Conservation (phyloP, 1,140 invertebrate species). For the Coptotermes formosanus region DNA sequence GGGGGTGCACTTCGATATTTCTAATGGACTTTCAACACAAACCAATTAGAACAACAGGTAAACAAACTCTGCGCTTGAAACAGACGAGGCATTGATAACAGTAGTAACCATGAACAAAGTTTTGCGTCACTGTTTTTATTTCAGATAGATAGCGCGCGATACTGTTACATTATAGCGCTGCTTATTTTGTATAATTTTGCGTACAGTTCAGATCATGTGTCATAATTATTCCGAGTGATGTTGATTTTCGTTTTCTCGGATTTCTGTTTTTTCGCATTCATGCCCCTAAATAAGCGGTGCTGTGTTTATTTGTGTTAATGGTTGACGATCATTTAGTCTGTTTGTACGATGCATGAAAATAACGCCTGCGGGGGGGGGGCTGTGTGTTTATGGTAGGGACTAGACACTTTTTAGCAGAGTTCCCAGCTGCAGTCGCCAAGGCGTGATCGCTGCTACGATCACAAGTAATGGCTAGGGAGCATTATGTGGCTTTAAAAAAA, state of each 20-base stretch:
- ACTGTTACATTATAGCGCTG: neutral
- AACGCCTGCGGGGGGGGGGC: too few species aligned
- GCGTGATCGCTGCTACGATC: too few species aligned
- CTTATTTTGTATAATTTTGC: neutral
- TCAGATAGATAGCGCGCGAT: neutral
- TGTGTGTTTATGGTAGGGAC: too few species aligned
- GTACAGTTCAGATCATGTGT: neutral
- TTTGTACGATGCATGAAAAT: too few species aligned
- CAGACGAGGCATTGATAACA: neutral
- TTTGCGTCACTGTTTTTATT: neutral
- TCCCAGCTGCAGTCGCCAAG: too few species aligned
- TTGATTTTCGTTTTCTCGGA: neutral
- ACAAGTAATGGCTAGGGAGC: too few species aligned
- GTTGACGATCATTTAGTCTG: too few species aligned
- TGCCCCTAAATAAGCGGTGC: too few species aligned
- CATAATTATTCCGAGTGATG: neutral
- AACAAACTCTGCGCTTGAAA: neutral
- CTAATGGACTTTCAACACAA: neutral
- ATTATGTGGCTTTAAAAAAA: too few species aligned
- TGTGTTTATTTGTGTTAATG: too few species aligned
- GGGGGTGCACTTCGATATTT: neutral
- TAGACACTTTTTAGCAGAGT: too few species aligned
- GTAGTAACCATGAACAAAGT: neutral
- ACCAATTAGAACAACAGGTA: neutral
- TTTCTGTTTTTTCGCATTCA: neutral